Conservation (phyloP, 2,797 vertebrate genomes). For the Anguilla marmorata region DNA sequence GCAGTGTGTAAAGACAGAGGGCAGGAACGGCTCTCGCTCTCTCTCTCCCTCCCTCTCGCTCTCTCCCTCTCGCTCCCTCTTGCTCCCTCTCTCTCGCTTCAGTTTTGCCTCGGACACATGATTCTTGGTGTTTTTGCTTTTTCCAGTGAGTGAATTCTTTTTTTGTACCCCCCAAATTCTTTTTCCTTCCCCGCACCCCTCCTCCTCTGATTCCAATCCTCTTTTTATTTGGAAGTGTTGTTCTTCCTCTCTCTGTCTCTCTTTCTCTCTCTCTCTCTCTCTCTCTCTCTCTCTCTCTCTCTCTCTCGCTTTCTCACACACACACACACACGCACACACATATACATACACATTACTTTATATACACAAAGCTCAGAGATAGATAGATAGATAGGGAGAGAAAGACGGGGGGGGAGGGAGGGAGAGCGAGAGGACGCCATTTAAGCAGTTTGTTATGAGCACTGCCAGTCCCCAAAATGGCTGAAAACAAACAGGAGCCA, state of each 20-base stretch:
- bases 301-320: conserved; percentile 25
- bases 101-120: conserved; percentile 72
- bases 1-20: conserved; percentile 80
- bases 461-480: conserved; percentile 86
- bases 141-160: conserved; percentile 59
- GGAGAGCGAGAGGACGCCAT: conserved; percentile 81
- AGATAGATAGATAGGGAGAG: conserved; percentile 54
- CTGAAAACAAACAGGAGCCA: conserved; percentile 86
- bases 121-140: conserved; percentile 71
- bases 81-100: conserved; percentile 55
- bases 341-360: conserved; percentile 61
- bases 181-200: conserved; percentile 28
- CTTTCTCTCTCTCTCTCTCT: conserved; percentile 25
- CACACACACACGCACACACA: conserved; percentile 37
- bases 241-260: conserved; percentile 55
- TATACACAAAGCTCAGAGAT: conserved; percentile 79
- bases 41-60: conserved; percentile 36
- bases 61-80: conserved; percentile 35
- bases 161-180: conserved; percentile 38
- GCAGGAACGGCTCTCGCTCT: conserved; percentile 75
- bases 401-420: conserved; percentile 67
- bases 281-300: conserved; percentile 34
- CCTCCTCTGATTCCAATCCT: conserved; percentile 66
- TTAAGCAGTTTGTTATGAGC: conserved; percentile 84
- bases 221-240: conserved; percentile 75